Percentiles rank a stretch among this genome's conserved stretches.
These are phyloP conservation scores for Drosophila asahinai DNA, from an alignment of 1,140 invertebrate genomes.

Conservation along the genomic window DNA sequence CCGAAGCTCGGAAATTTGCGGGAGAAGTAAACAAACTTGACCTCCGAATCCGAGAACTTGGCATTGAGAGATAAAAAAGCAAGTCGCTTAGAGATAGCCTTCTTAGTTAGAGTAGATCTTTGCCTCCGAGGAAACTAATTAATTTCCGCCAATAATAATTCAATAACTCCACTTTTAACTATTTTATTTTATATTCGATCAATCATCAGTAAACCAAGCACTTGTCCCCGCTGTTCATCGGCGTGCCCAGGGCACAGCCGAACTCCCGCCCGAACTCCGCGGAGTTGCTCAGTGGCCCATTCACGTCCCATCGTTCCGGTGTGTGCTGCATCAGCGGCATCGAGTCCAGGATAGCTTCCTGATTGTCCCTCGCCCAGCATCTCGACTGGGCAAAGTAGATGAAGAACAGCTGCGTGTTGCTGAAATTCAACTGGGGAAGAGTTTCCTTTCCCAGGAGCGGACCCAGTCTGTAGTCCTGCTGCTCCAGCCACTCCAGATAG, in stretches of 20 bases:
- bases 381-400: constrained; percentile 88
- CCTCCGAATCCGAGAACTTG: constrained; percentile 45
- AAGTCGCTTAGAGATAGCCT: constrained; percentile 5
- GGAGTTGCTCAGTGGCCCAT: constrained; percentile 71
- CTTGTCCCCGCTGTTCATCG: constrained; percentile 80
- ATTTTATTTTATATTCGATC: background rate
- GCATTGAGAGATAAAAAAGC: constrained; percentile 39
- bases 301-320: constrained; percentile 67
- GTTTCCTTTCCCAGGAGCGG: constrained; percentile 59
- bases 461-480: constrained; percentile 27
- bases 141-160: background rate
- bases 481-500: constrained; percentile 83
- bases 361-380: constrained; percentile 55
- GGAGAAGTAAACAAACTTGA: constrained; percentile 66
- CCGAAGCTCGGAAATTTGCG: background rate
- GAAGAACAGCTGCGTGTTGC: constrained; percentile 90
- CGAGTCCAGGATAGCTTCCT: constrained; percentile 42
- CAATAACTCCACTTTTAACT: background rate
- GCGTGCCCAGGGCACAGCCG: constrained; percentile 58
- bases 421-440: constrained; percentile 68
- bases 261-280: constrained; percentile 75
- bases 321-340: constrained; percentile 68
- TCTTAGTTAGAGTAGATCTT: background rate
- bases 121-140: background rate
- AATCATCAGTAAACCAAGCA: constrained; percentile 65